These are phyloP conservation scores for Anableps anableps DNA, from an alignment of 2,797 vertebrate genomes.

Conservation along the genomic window DNA sequence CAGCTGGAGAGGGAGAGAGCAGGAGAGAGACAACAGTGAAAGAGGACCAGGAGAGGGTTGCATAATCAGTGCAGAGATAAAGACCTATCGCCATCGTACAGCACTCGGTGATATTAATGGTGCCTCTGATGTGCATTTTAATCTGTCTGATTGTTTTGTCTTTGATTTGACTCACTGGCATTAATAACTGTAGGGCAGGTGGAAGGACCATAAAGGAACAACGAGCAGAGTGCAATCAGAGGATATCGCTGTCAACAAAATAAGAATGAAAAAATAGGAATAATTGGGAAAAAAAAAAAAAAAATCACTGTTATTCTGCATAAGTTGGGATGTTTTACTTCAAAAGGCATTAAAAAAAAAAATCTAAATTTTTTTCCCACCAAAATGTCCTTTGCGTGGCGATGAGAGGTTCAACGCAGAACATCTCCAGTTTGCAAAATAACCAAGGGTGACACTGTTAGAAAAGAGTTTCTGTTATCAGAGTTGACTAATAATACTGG, in stretches of 20 bases:
- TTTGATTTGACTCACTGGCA: constrained; percentile 25
- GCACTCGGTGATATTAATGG: neutral
- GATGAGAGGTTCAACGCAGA: neutral
- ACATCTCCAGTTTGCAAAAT: neutral
- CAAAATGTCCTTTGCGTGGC: neutral
- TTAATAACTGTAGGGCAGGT: neutral
- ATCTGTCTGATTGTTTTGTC: constrained; percentile 29
- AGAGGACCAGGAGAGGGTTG: constrained; percentile 12
- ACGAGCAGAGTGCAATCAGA: neutral
- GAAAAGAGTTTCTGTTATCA: neutral
- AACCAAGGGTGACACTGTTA: neutral
- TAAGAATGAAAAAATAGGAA: neutral
- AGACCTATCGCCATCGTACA: constrained; percentile 29
- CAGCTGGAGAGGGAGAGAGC: constrained; percentile 5
- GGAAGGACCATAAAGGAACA: neutral
- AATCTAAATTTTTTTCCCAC: neutral
- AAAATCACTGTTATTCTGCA: neutral
- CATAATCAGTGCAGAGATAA: constrained; percentile 42
- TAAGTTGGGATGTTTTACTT: neutral
- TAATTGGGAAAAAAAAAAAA: neutral
- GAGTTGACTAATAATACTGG: neutral
- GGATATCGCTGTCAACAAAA: neutral
- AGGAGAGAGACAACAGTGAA: neutral
- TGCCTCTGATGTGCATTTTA: constrained; percentile 29
- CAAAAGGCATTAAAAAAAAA: neutral